Evolutionary conservation across 2,888 invertebrate genomes (phyloP).

Genomic region (Hermaeophaga mercurialis): DNA sequence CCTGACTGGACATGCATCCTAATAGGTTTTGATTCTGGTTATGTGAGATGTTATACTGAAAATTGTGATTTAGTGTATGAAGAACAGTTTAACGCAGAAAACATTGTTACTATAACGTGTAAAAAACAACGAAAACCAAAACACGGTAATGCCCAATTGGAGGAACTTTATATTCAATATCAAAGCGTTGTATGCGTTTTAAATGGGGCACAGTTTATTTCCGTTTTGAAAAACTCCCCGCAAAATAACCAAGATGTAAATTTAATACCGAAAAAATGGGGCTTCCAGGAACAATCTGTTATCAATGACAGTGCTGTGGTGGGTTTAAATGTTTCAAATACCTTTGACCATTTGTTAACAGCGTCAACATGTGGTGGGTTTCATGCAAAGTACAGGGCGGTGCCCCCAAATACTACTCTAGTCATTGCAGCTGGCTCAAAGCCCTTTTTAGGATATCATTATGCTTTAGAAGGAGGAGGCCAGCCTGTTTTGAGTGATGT

Average conservation of each 20-base stretch:
- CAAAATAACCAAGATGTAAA: not conserved
- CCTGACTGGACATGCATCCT: conserved; percentile 92
- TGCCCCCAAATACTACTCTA: conserved; percentile 76
- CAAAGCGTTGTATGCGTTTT: conserved; percentile 73
- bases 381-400: conserved; percentile 71
- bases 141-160: conserved; percentile 57
- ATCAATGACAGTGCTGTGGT: conserved; percentile 80
- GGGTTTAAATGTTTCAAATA: conserved; percentile 72
- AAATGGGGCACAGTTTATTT: conserved; percentile 78
- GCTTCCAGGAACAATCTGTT: conserved; percentile 75
- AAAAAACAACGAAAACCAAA: conserved; percentile 66
- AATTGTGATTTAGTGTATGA: conserved; percentile 79
- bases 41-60: conserved; percentile 87
- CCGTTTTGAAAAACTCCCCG: conserved; percentile 70
- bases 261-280: conserved; percentile 79
- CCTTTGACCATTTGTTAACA: conserved; percentile 85
- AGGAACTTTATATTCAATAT: conserved; percentile 79
- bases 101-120: conserved; percentile 79
- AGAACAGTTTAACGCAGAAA: conserved; percentile 84
- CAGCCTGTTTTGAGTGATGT: conserved; percentile 86
- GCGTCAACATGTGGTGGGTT: conserved; percentile 80
- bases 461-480: conserved; percentile 84
- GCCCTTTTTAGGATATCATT: conserved; percentile 89
- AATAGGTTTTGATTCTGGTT: conserved; percentile 81
- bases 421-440: conserved; percentile 79